Conservation (phyloP, 2,113 vertebrate species). For the Circaetus cinerascens region DNA sequence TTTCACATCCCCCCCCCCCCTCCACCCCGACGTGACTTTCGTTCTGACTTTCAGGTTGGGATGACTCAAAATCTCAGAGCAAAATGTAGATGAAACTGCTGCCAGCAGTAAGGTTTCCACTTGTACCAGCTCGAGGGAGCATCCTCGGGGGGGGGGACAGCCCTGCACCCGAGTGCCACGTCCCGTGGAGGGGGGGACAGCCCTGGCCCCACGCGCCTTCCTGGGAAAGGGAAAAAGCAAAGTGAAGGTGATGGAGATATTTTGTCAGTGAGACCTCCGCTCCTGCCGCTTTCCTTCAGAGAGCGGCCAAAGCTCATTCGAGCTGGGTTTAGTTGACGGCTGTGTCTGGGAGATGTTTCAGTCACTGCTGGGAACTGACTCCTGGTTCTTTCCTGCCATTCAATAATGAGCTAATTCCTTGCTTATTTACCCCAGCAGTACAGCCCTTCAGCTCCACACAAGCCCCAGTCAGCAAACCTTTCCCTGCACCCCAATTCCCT, state of each 20-base stretch:
- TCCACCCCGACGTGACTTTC: neutral
- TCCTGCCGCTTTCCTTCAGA: neutral
- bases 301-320: neutral
- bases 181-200: rapidly evolving
- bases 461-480: neutral
- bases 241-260: neutral
- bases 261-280: neutral
- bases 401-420: neutral
- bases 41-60: neutral
- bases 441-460: neutral
- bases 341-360: neutral
- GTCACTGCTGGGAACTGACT: neutral
- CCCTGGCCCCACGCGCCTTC: rapidly evolving
- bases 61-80: neutral
- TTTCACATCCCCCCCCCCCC: neutral
- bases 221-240: neutral
- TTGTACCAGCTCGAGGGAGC: rapidly evolving
- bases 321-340: neutral
- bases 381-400: neutral
- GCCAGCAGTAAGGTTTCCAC: neutral
- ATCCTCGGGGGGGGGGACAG: neutral
- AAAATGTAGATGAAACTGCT: neutral
- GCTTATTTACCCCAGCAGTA: neutral
- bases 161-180: rapidly evolving
- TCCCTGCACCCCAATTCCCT: rapidly evolving